Conservation (phyloP, 2,797 vertebrate genomes). For the Tragelaphus eurycerus region DNA sequence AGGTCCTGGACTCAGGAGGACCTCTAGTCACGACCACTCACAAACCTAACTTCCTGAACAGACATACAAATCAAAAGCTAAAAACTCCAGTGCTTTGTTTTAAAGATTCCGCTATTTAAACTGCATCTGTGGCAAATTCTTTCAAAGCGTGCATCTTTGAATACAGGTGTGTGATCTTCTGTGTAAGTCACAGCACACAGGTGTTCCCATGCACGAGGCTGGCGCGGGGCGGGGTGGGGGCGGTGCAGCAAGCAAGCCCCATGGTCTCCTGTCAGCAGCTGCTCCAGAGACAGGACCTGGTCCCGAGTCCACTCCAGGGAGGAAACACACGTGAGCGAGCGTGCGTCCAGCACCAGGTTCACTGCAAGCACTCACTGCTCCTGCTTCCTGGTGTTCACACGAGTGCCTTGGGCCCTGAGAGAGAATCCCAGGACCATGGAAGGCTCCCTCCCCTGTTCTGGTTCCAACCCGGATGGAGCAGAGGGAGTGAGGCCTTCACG, state of each 20-base stretch:
- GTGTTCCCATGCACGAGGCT: background rate
- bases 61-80: background rate
- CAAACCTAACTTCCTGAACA: background rate
- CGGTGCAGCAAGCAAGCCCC: background rate
- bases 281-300: background rate
- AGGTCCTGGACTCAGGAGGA: background rate
- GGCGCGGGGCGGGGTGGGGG: accelerated
- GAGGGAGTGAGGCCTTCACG: background rate
- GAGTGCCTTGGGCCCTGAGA: background rate
- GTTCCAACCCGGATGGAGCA: background rate
- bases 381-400: background rate
- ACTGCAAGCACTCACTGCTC: too few species aligned
- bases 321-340: background rate
- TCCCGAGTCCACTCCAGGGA: background rate
- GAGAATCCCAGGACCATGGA: background rate
- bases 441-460: background rate
- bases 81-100: background rate
- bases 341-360: background rate
- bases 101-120: background rate
- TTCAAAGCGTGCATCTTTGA: background rate
- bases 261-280: background rate
- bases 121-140: background rate
- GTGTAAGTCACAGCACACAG: background rate
- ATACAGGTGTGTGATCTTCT: background rate
- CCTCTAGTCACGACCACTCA: background rate